Percentiles rank a stretch among this genome's conserved stretches.
These are phyloP conservation scores for Potorous gilbertii DNA, from an alignment of 2,797 vertebrate genomes.

Conservation along the genomic window DNA sequence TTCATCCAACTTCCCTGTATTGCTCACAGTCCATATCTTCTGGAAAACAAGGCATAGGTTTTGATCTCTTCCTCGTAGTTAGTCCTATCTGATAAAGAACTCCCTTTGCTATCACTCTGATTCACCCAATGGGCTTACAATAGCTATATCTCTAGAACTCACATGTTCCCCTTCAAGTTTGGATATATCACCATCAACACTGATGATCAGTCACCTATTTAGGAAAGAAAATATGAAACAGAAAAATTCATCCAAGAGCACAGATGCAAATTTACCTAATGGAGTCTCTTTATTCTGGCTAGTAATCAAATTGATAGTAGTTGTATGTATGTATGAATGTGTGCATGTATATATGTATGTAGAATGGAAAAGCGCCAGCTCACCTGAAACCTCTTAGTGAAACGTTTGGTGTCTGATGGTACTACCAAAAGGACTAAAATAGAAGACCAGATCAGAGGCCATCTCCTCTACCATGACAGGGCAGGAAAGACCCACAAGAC, in stretches of 20 bases:
- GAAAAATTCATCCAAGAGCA: neutral
- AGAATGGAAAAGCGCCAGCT: neutral
- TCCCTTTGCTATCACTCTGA: neutral
- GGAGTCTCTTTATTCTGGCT: neutral
- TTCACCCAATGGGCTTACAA: neutral
- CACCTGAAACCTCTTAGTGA: neutral
- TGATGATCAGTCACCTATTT: neutral
- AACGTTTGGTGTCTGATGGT: neutral
- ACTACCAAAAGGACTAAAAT: neutral
- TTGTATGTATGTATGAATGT: neutral
- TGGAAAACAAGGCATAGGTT: neutral
- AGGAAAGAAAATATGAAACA: neutral
- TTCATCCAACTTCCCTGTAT: neutral
- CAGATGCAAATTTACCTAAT: neutral
- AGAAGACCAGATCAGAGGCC: neutral
- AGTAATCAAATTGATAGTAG: neutral
- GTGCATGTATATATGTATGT: no score
- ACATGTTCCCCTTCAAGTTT: neutral
- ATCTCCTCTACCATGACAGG: neutral
- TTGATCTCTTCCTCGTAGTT: neutral
- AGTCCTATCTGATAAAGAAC: neutral
- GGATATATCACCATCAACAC: neutral
- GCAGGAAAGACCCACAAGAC: neutral
- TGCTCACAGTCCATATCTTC: neutral
- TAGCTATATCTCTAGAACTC: neutral